These are phyloP conservation scores for Heliornis fulica DNA, from an alignment of 2,113 vertebrate genomes.

Conservation along the genomic window DNA sequence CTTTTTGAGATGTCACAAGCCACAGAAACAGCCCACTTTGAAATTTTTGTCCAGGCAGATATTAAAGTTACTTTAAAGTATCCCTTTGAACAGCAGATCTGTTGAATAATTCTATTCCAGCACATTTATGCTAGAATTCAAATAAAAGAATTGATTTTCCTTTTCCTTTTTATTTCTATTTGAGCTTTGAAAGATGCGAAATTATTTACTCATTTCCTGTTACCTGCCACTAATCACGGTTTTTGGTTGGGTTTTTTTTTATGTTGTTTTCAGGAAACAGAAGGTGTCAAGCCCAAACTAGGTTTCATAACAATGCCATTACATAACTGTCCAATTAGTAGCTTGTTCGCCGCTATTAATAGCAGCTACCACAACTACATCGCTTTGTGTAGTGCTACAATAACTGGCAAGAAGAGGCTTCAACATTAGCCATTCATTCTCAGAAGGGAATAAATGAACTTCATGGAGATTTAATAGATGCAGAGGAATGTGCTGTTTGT, in stretches of 20 bases:
- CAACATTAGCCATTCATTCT: slow-evolving; percentile 2
- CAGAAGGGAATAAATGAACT: background rate
- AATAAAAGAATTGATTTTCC: background rate
- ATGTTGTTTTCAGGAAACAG: slow-evolving; percentile 44
- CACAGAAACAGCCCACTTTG: background rate
- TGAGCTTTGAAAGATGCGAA: background rate
- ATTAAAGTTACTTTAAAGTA: background rate
- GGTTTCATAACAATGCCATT: slow-evolving; percentile 52
- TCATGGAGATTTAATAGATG: background rate
- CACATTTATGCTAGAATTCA: background rate
- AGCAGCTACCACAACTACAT: slow-evolving; percentile 50
- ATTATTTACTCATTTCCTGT: background rate
- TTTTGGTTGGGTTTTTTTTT: background rate
- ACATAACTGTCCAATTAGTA: slow-evolving; percentile 64
- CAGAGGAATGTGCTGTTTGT: background rate
- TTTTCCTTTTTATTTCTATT: background rate
- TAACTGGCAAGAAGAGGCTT: background rate
- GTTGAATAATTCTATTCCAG: background rate
- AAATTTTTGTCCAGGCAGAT: background rate
- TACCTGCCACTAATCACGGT: background rate
- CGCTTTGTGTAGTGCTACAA: background rate
- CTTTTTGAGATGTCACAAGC: background rate
- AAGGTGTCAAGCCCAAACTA: slow-evolving; percentile 51
- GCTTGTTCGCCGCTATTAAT: slow-evolving; percentile 57
- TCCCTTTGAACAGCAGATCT: background rate